A percentile compares a stretch with the other conserved stretches of the same genome.
Conservation (phyloP, 2,888 invertebrate genomes). For the Thymelicus acteon region DNA sequence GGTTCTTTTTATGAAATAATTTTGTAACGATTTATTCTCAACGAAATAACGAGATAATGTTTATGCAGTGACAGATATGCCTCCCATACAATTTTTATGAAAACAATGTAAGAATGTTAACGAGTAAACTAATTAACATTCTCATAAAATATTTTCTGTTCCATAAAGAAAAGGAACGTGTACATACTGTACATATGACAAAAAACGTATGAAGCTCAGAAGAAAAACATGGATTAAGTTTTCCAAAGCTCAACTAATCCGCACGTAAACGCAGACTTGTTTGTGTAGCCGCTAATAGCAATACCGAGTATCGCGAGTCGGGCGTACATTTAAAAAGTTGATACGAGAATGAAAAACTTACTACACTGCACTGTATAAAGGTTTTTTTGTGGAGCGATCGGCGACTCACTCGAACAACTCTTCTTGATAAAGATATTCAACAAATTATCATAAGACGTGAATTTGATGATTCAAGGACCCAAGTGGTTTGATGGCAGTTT, state of each 20-base stretch:
- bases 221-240: slow-evolving; percentile 15
- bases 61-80: not conserved
- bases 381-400: not conserved
- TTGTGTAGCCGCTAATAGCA: slow-evolving; percentile 32
- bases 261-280: slow-evolving; percentile 19
- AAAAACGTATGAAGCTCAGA: not conserved
- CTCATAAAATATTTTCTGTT: not conserved
- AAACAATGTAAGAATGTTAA: slow-evolving; percentile 6
- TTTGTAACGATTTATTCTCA: too few relatives aligned
- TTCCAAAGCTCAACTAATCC: slow-evolving; percentile 22
- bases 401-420: not conserved
- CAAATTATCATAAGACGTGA: not conserved
- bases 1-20: too few relatives aligned
- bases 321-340: slow-evolving; percentile 18
- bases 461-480: not conserved
- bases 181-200: not conserved
- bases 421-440: not conserved
- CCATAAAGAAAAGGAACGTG: not conserved
- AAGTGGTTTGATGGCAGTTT: not conserved
- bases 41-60: not conserved
- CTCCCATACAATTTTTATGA: slow-evolving; percentile 1
- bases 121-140: slow-evolving; percentile 3
- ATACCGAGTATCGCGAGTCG: slow-evolving; percentile 13
- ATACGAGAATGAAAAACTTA: not conserved
- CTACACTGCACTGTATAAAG: not conserved